phyloP scores from a whole-genome alignment of 2,113 vertebrate genomes.

The Salvelinus sp. region DNA sequence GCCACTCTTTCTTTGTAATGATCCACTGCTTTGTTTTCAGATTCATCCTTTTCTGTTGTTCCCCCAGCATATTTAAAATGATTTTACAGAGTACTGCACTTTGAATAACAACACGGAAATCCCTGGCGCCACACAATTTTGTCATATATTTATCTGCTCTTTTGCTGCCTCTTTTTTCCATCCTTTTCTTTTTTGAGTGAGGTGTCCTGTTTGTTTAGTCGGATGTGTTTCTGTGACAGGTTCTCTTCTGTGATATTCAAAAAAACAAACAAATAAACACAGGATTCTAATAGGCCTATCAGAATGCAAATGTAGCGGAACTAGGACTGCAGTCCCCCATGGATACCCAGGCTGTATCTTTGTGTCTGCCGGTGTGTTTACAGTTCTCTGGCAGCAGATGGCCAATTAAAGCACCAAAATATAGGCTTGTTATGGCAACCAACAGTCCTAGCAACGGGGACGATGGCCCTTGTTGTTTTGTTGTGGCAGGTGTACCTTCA shows the following conservation, averaged over 20 bases:
- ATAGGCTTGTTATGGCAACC: constrained; percentile 46
- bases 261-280: constrained; percentile 33
- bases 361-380: background rate
- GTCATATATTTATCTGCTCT: too few relatives aligned
- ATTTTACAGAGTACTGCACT: constrained; percentile 8
- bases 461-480: constrained; percentile 36
- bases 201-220: too few relatives aligned
- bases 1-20: background rate
- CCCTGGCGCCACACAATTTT: background rate
- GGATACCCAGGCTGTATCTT: constrained; percentile 15
- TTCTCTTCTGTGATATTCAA: constrained; percentile 35
- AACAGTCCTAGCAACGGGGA: constrained; percentile 23
- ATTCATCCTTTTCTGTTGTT: constrained; percentile 6
- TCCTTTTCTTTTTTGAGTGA: constrained; percentile 14
- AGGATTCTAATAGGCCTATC: constrained; percentile 36
- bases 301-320: constrained; percentile 39
- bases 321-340: constrained; percentile 29
- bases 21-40: too few relatives aligned
- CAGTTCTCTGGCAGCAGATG: constrained; percentile 23
- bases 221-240: constrained; percentile 23
- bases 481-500: constrained; percentile 31
- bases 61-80: constrained; percentile 10
- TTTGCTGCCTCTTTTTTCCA: constrained; percentile 9
- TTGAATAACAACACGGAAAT: constrained; percentile 10
- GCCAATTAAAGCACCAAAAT: constrained; percentile 45